Evolutionary conservation across 64 coral and sea anemone genomes (phyloP).

Genomic region (Astreopora myriophthalma): DNA sequence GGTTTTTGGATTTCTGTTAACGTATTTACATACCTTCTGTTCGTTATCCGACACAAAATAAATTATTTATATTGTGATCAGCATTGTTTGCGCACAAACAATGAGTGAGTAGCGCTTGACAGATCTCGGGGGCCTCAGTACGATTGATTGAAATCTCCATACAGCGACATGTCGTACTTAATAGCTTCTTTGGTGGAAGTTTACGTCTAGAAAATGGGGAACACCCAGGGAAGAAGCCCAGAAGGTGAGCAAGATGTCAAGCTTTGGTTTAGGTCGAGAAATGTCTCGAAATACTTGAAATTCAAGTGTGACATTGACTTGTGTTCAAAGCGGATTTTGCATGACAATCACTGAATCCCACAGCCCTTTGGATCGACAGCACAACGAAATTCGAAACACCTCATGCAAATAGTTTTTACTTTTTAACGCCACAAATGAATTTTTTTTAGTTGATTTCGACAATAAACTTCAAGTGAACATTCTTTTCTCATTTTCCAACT

Average conservation of each 20-base stretch:
- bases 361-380: not conserved
- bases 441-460: not conserved
- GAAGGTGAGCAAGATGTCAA: constrained; percentile 23
- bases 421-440: not conserved
- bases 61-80: constrained; percentile 34
- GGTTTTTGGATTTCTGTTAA: not conserved
- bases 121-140: constrained; percentile 34
- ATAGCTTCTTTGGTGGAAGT: not conserved
- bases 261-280: constrained; percentile 1
- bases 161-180: not conserved
- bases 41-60: constrained; percentile 19
- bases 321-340: constrained; percentile 35
- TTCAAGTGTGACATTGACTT: constrained; percentile 41
- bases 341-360: too few species aligned
- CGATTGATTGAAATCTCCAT: not conserved
- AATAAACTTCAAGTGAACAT: not conserved
- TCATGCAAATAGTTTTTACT: not conserved
- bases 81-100: constrained; percentile 35
- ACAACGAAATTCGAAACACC: not conserved
- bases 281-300: constrained; percentile 20
- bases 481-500: not conserved
- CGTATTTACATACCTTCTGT: constrained; percentile 10
- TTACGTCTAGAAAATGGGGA: not conserved
- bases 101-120: constrained; percentile 38
- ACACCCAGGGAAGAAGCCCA: constrained; percentile 28